Evolutionary conservation across 2,888 invertebrate genomes (phyloP), one percentile per base, ranked within the genome.

Genomic region (Nysson spinosus): DNA sequence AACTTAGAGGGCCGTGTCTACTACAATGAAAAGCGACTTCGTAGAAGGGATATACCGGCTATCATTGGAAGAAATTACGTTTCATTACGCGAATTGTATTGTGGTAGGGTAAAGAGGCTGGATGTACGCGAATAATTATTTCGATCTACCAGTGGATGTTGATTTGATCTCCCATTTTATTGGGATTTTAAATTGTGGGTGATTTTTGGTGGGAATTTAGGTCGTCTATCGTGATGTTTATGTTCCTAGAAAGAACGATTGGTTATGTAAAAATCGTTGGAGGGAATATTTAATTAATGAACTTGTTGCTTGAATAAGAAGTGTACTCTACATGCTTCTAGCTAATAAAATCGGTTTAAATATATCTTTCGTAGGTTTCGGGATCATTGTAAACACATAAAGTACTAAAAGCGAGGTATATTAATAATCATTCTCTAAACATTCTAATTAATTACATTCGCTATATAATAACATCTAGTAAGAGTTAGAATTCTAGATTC

Each of bases 1-100:
- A 83, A 80, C 81, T 72, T 44, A 57, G 55, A 71, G 78, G 78
- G 78, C 69, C 63, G 79, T 69, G 67, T 71, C 67, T 62, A 57
- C 40, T 32, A 19, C 20, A 50, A 57, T 58, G 51, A 51, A 34
- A 51, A 20, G 14, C 43, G 39, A 11, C 32, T 34, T 12, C 47
- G 57, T n/a, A 65, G 72, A 40, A 71, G 77, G 74, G 70, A 71
- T 70, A 62, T 43, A 49, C 32, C 42, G 52, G 3, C 43, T 57
- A 66, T 64, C 71, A 78, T 77, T 78, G 74, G 77, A 68, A 37
- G 37, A 30, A 22, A 39, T 43, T 50, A 2, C 11, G 28, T 37
- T 24, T 22, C 40, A 52, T 58, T 40, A 44, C 42, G 44, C 30
- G 47, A 47, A 28, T 55, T 11, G 20, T 20, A 5, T 16, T 4